Conservation (phyloP, 2,113 vertebrate species). For the Heterochromis multidens region DNA sequence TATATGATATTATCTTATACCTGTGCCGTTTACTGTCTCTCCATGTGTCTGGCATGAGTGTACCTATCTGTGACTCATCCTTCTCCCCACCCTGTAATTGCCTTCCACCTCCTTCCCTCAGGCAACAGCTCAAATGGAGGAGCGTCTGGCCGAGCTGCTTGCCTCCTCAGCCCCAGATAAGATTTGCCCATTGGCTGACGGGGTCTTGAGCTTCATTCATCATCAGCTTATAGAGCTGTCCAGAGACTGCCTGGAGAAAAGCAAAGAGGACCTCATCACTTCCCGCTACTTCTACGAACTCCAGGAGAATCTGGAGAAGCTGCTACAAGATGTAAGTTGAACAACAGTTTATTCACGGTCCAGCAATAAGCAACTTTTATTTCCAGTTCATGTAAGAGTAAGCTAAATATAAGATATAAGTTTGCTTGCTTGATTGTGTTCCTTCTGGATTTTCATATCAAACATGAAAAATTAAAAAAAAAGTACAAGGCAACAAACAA, state of each 20-base stretch:
- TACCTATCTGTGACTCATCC: constrained; percentile 26
- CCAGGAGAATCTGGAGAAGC: constrained; percentile 96
- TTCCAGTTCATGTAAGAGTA: background rate
- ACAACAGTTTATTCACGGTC: background rate
- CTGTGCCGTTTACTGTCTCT: background rate
- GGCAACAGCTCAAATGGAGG: constrained; percentile 98
- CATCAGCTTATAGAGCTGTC: constrained; percentile 96
- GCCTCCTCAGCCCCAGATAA: constrained; percentile 84
- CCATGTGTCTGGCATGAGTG: background rate
- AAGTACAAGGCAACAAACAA: no score
- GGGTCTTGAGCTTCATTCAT: constrained; percentile 95
- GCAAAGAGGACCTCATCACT: constrained; percentile 89
- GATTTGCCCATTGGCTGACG: constrained; percentile 89
- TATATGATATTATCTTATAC: background rate
- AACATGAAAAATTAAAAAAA: no score
- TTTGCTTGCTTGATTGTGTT: background rate
- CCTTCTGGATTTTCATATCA: no score
- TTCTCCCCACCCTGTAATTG: background rate
- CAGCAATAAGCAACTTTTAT: background rate
- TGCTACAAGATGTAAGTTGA: constrained; percentile 92
- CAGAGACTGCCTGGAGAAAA: constrained; percentile 94
- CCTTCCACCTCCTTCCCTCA: constrained; percentile 40
- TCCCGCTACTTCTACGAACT: constrained; percentile 98
- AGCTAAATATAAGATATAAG: background rate
- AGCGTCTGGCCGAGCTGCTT: constrained; percentile 89